Evolutionary conservation across 2,113 vertebrate genomes (phyloP).

Genomic region (Balaenoptera acutorostrata): DNA sequence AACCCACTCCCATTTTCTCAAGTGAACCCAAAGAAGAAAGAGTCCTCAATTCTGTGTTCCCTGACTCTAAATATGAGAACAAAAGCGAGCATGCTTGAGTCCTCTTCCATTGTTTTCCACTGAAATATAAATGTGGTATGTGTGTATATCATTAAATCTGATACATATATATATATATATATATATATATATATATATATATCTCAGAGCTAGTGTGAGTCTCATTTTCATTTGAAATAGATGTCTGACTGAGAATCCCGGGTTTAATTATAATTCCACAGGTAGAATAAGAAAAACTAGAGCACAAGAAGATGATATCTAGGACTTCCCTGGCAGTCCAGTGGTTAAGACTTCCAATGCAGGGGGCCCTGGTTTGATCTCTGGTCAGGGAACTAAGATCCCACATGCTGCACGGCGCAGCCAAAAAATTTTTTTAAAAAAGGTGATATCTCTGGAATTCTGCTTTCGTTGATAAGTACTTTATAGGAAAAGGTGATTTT

Average conservation of each 20-base stretch:
- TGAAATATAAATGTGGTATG: not conserved
- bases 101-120: not conserved
- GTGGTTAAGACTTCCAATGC: too few species aligned
- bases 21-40: not conserved
- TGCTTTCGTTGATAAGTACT: not conserved
- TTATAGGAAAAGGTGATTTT: constrained; percentile 11
- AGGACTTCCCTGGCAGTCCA: too few species aligned
- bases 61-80: not conserved
- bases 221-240: not conserved
- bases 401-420: too few species aligned
- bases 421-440: not conserved
- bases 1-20: not conserved
- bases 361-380: too few species aligned
- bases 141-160: not conserved
- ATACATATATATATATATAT: not conserved
- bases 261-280: constrained; percentile 31
- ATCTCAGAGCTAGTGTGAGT: not conserved
- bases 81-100: not conserved
- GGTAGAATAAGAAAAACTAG: not conserved
- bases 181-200: not conserved
- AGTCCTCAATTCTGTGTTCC: not conserved
- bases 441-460: not conserved
- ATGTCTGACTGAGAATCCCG: constrained; percentile 19
- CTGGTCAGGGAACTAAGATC: too few species aligned
- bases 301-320: not conserved